Evolutionary conservation across 2,888 invertebrate species (phyloP).

Genomic region (Eupeodes luniger): DNA sequence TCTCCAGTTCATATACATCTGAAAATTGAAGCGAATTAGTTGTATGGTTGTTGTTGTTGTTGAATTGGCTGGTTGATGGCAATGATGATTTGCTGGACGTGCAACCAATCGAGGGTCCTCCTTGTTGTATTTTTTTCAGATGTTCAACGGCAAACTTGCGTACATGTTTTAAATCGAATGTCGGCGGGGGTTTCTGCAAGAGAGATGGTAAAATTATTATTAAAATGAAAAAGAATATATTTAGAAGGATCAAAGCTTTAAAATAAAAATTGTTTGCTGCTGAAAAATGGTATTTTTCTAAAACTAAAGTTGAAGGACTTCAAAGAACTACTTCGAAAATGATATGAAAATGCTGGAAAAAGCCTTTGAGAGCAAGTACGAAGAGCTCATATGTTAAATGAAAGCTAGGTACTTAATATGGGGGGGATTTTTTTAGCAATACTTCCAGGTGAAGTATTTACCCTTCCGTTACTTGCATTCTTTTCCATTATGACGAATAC

Average conservation of each 20-base stretch:
- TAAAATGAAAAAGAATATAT: background rate
- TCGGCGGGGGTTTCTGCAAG: conserved; percentile 68
- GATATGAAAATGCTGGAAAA: background rate
- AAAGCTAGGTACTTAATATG: background rate
- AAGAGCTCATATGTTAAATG: background rate
- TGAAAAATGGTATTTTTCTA: background rate
- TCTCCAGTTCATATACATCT: conserved; percentile 76
- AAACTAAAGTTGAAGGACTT: background rate
- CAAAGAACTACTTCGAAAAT: background rate
- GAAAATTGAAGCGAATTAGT: conserved; percentile 56
- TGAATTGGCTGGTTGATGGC: conserved; percentile 21
- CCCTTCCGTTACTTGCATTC: conserved; percentile 60
- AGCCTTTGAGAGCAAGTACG: background rate
- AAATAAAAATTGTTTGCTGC: background rate
- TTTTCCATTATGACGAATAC: conserved; percentile 60
- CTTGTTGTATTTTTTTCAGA: conserved; percentile 77
- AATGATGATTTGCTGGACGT: conserved; percentile 34
- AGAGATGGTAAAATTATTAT: background rate
- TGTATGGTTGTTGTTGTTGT: conserved; percentile 2
- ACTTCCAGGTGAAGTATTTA: conserved; percentile 58
- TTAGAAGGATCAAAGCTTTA: background rate
- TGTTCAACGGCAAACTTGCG: conserved; percentile 79
- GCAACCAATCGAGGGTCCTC: conserved; percentile 57
- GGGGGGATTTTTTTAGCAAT: conserved; percentile 34
- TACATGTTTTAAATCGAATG: conserved; percentile 77